Percentiles rank a stretch among this genome's conserved stretches.
phyloP scores from a whole-genome alignment of 2,113 vertebrate species.

The Chrysochloris asiatica region DNA sequence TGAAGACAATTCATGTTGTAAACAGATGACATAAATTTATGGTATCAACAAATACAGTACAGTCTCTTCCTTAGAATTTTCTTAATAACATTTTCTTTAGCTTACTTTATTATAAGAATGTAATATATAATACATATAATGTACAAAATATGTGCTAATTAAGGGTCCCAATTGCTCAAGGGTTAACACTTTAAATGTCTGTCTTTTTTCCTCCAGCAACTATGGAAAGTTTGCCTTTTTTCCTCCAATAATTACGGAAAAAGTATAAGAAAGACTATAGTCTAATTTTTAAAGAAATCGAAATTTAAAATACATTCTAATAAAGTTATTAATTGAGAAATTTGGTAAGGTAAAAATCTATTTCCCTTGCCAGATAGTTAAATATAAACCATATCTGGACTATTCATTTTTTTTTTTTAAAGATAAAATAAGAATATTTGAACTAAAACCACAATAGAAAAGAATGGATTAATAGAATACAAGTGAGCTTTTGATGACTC shows the following conservation, averaged over 20 bases:
- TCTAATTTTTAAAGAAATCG: not conserved
- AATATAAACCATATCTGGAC: not conserved
- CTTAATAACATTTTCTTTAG: too few relatives aligned
- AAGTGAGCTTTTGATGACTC: not conserved
- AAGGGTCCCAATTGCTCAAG: too few relatives aligned
- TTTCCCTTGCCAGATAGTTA: not conserved
- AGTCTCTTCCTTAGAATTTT: too few relatives aligned
- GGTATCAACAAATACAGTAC: too few relatives aligned
- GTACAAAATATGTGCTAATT: too few relatives aligned
- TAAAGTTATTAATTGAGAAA: not conserved
- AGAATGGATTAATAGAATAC: not conserved
- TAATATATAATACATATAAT: too few relatives aligned
- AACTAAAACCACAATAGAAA: not conserved
- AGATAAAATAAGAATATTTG: not conserved
- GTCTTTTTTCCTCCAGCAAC: too few relatives aligned
- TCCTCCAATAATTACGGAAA: not conserved
- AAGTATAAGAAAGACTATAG: not conserved
- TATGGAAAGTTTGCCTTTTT: not conserved
- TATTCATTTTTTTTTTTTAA: not conserved
- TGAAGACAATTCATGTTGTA: too few relatives aligned
- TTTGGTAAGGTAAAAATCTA: not conserved
- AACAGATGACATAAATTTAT: too few relatives aligned
- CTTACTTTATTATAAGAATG: too few relatives aligned
- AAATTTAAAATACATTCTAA: not conserved
- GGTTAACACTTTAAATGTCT: too few relatives aligned